Evolutionary conservation across 2,797 vertebrate genomes (phyloP), one percentile per base, ranked within the genome.

Genomic region (Mallotus villosus): DNA sequence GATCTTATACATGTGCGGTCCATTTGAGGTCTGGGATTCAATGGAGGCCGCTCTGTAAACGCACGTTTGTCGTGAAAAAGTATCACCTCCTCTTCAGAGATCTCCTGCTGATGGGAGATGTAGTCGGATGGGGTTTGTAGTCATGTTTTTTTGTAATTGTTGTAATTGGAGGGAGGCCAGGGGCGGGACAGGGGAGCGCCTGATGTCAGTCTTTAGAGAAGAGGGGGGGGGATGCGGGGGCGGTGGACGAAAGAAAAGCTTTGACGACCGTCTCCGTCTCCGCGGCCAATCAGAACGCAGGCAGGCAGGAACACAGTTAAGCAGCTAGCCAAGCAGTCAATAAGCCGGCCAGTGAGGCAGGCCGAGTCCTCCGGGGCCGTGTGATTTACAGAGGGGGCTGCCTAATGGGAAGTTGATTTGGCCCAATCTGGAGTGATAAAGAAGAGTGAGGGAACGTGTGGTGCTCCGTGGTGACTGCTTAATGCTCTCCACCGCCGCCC

Each of bases 331-430:
- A 37, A n/a, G 21, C 22, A 59, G 58, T 53, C 51, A 53, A 59
- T 21, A 22, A 22, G 29, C 17, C 29, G n/a, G 62, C 14, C 19
- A 63, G 32, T 17, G 7, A 37, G 32, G 16, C 32, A 41, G 63
- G 12, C 37, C 1, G 5, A 71, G 74, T 70, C 84, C 75, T 84
- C 74, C 14, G 81, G 79, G 84, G 80, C 62, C 0, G 27, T 4
- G 70, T 75, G 81, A 89, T 89, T 53, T 86, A 86, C 37, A 83
- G 80, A 77, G 82, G 77, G 22, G 41, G 75, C 75, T 32, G 72
- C 21, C 76, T 89, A 87, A 86, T 85, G 76, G 81, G 84, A 73
- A 65, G 66, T 83, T 88, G 75, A 79, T 88, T 90, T 84, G 80
- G 81, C 67, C 73, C 80, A 76, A 81, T 89, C 82, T 66, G 81